Evolutionary conservation across 1,140 invertebrate genomes (phyloP), one percentile per base, ranked within the genome.

Genomic region (Drosophila oshimai): DNA sequence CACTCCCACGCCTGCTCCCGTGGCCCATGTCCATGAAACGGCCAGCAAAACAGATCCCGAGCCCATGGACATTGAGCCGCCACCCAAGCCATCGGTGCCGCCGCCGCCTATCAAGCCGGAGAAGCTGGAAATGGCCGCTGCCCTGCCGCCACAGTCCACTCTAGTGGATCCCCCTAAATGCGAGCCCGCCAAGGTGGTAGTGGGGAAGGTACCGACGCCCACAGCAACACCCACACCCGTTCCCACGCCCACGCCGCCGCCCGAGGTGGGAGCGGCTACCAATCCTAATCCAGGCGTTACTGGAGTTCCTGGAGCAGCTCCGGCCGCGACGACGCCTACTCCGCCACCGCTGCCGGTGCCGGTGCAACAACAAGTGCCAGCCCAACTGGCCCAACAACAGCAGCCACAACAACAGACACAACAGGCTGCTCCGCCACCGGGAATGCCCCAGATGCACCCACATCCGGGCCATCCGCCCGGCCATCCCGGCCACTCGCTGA

Each of bases 61-160:
- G 39, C 90, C 90, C 15, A 91, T 91, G 90, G 89, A 91, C 13
- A 90, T 90, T 61, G 89, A 90, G 34, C 84, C 89, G 7, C 46
- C 87, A 7, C 74, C 84, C 3, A 90, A 90, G 54, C 80, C 84
- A 4, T 83, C 89, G 31, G 84, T 79, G 17, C 84, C 89, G 4
- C 61, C 80, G 12, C 81, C 83, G 42, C 69, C 78, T 2, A 53
- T 84, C 0, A 86, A 86, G 37, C 73, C 64, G 0, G 74, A 81
- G 9, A 86, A 81, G 53, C 39, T 78, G 34, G 81, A 87, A 20
- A 26, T 84, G 74, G 74, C 80, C 6, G 53, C 64, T 7, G 51
- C 75, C 24, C 31, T 57, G 10, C 62, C 62, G 54, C 46, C 68
- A 24, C 65, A 67, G 51, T 41, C 68, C 47, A 20, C 83, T 46